Conservation (phyloP, 92 coral and sea anemone genomes). For the Actinostola sp. region DNA sequence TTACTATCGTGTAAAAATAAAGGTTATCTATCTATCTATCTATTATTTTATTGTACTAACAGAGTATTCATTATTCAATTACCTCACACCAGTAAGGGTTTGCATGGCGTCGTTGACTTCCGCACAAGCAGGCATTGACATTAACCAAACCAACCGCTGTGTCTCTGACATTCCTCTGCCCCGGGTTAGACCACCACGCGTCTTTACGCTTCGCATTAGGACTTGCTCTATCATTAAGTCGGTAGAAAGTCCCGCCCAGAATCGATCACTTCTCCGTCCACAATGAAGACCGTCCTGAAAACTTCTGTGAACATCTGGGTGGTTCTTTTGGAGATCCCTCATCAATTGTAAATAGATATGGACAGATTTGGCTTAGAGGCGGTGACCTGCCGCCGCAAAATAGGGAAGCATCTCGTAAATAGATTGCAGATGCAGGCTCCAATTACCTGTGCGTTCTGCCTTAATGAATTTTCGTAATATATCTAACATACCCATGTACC, state of each 20-base stretch:
- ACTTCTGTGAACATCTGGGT: constrained; percentile 15
- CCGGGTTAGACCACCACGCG: constrained; percentile 29
- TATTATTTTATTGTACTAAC: no score
- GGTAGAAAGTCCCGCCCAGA: constrained; percentile 46
- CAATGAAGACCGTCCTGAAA: constrained; percentile 34
- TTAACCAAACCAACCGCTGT: constrained; percentile 18
- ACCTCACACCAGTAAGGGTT: constrained; percentile 1
- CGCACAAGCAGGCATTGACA: constrained; percentile 36
- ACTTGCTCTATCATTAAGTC: constrained; percentile 51
- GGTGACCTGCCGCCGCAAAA: constrained; percentile 52
- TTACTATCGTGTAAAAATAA: no score
- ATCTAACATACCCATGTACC: constrained; percentile 36
- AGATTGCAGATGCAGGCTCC: constrained; percentile 46
- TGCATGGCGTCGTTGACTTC: constrained; percentile 27
- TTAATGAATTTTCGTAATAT: constrained; percentile 28
- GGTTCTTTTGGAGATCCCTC: constrained; percentile 6
- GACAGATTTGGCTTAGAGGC: constrained; percentile 13
- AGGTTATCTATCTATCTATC: no score
- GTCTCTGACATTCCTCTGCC: constrained; percentile 33
- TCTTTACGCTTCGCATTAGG: constrained; percentile 38
- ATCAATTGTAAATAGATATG: constrained; percentile 24
- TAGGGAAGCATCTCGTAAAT: constrained; percentile 52
- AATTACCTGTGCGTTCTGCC: no score
- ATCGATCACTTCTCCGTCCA: constrained; percentile 39
- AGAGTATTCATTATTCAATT: no score